These are phyloP conservation scores for Opisthograptis luteolata DNA, from an alignment of 2,888 invertebrate species.

Conservation along the genomic window DNA sequence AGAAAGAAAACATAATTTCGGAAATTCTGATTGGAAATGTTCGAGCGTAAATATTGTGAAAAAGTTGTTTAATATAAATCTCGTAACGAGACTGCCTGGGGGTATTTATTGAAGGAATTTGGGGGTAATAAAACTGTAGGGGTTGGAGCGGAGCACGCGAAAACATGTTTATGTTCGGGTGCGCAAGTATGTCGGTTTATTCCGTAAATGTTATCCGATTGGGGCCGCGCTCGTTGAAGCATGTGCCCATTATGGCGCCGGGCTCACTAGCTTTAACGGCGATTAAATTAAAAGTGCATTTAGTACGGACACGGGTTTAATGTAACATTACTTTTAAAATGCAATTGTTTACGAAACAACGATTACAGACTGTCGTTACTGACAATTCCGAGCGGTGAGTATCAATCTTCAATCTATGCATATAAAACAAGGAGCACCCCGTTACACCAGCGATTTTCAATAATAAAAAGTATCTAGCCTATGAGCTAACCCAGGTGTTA, in stretches of 20 bases:
- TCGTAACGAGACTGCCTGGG: slow-evolving; percentile 34
- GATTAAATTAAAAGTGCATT: slow-evolving; percentile 19
- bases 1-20: slow-evolving; percentile 25
- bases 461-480: too few species aligned
- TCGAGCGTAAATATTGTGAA: slow-evolving; percentile 31
- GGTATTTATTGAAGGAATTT: slow-evolving; percentile 47
- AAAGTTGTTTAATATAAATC: slow-evolving; percentile 38
- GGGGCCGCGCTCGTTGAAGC: slow-evolving; percentile 11
- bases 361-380: not conserved
- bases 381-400: too few species aligned
- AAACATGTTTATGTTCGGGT: slow-evolving; percentile 37
- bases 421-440: too few species aligned
- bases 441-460: too few species aligned
- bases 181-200: slow-evolving; percentile 14
- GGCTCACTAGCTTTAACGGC: slow-evolving; percentile 10
- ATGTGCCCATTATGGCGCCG: slow-evolving; percentile 15
- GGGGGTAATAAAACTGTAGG: slow-evolving; percentile 36
- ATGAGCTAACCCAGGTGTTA: too few species aligned
- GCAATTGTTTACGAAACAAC: not conserved
- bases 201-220: slow-evolving; percentile 18
- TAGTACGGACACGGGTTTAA: slow-evolving; percentile 2
- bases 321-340: not conserved
- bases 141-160: slow-evolving; percentile 26
- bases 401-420: too few species aligned
- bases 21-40: slow-evolving; percentile 27